These are phyloP conservation scores for Pollimyrus isidori DNA, from an alignment of 2,113 vertebrate species.

Conservation along the genomic window DNA sequence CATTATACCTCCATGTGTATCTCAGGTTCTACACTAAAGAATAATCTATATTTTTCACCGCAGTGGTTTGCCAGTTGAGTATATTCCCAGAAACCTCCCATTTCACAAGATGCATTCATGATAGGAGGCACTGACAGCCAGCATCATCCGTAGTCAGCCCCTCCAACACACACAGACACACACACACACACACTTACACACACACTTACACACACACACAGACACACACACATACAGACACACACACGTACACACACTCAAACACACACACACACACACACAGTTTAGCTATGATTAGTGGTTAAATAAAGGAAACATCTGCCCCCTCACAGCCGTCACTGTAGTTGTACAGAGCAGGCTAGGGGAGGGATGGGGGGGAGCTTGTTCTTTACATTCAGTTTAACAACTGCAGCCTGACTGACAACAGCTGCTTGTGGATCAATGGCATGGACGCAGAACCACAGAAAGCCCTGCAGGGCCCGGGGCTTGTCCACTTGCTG, in stretches of 20 bases:
- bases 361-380: conserved; percentile 38
- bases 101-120: background rate
- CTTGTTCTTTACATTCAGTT: conserved; percentile 28
- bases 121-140: conserved; percentile 4
- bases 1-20: background rate
- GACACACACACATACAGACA: too few relatives aligned
- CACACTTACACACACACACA: background rate
- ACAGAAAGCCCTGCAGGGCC: background rate
- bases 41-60: background rate
- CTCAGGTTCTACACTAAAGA: background rate
- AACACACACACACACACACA: background rate
- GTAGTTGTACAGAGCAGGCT: conserved; percentile 38
- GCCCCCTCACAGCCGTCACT: conserved; percentile 44
- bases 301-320: conserved; percentile 62
- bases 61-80: background rate
- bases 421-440: conserved; percentile 37
- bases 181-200: too few relatives aligned
- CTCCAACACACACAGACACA: background rate
- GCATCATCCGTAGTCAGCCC: conserved; percentile 3
- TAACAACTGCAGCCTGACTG: conserved; percentile 38
- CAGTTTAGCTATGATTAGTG: conserved; percentile 39
- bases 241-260: background rate
- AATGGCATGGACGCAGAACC: conserved; percentile 13
- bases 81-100: conserved; percentile 20
- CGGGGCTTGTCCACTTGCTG: background rate